Percentiles rank a stretch among this genome's conserved stretches.
Evolutionary conservation across 1,140 invertebrate genomes (phyloP).

Genomic region (Cataglyphis hispanica): DNA sequence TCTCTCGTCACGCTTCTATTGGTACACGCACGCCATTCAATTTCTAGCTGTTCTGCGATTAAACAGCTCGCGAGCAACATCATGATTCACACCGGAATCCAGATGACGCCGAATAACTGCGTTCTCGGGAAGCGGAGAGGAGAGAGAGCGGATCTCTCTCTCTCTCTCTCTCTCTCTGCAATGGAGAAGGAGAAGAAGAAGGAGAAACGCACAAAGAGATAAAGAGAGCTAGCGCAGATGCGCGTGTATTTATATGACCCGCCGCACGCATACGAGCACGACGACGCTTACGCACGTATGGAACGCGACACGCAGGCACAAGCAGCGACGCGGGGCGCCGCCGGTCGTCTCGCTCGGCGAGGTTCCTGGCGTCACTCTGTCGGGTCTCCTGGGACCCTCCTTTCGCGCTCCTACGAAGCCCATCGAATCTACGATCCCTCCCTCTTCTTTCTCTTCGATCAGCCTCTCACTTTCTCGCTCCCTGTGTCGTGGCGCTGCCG

Average conservation of each 20-base stretch:
- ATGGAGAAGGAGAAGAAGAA: constrained; percentile 22
- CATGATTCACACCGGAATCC: constrained; percentile 57
- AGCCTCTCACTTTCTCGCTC: not conserved
- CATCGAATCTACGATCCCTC: constrained; percentile 36
- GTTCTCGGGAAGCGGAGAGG: constrained; percentile 11
- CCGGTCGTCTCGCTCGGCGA: constrained; percentile 78
- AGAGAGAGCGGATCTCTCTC: not conserved
- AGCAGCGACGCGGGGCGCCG: constrained; percentile 61
- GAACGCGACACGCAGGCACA: constrained; percentile 67
- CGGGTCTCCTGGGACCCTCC: constrained; percentile 80
- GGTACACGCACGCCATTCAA: constrained; percentile 18
- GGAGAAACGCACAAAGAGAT: not conserved
- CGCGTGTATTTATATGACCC: constrained; percentile 67
- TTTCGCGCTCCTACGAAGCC: constrained; percentile 63
- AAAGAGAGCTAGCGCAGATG: constrained; percentile 20
- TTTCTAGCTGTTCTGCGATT: constrained; percentile 44
- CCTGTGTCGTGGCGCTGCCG: not conserved
- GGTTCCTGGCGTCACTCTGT: constrained; percentile 83
- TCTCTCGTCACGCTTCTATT: not conserved
- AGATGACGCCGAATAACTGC: constrained; percentile 48
- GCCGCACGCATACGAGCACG: constrained; percentile 67
- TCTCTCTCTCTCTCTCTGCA: no score
- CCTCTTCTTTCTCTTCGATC: constrained; percentile 5
- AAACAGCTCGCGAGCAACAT: constrained; percentile 21
- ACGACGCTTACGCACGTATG: constrained; percentile 61